phyloP scores from a whole-genome alignment of 2,113 vertebrate species.

The Thunnus thynnus region DNA sequence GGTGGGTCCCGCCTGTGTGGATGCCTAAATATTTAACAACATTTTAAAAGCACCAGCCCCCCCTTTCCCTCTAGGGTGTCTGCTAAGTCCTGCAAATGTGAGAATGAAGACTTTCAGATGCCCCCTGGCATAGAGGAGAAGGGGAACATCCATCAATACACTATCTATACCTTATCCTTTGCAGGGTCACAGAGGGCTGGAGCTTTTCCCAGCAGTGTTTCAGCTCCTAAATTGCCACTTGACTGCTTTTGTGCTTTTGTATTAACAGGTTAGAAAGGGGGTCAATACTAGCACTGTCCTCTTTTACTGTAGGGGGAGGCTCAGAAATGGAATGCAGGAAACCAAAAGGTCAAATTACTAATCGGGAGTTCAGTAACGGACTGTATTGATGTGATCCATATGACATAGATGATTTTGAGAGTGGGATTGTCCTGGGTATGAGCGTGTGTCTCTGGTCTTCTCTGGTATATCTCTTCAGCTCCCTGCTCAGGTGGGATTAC shows the following conservation, averaged over 20 bases:
- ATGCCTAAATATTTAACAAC: slow-evolving; percentile 79
- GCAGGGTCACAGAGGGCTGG: not conserved
- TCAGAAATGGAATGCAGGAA: not conserved
- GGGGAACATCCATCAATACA: not conserved
- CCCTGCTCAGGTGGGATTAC: slow-evolving; percentile 53
- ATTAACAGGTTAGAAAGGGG: slow-evolving; percentile 7
- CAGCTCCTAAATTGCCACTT: slow-evolving; percentile 3
- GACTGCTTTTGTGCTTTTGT: slow-evolving; percentile 21
- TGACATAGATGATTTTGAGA: slow-evolving; percentile 1
- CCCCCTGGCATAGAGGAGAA: slow-evolving; percentile 24
- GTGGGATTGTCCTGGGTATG: slow-evolving; percentile 27
- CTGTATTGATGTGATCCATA: slow-evolving; percentile 5
- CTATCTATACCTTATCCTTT: not conserved
- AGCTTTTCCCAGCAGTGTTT: slow-evolving; percentile 1
- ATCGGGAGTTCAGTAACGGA: not conserved
- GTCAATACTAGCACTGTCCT: slow-evolving; percentile 13
- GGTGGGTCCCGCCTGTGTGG: slow-evolving; percentile 50
- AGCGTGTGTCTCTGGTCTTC: not conserved
- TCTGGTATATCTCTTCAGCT: slow-evolving; percentile 22
- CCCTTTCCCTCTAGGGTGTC: slow-evolving; percentile 35
- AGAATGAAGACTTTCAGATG: slow-evolving; percentile 27
- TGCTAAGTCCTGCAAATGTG: slow-evolving; percentile 49
- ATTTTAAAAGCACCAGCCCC: slow-evolving; percentile 65
- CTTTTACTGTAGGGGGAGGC: slow-evolving; percentile 4
- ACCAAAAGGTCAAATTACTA: slow-evolving; percentile 2